phyloP scores from a whole-genome alignment of 2,888 invertebrate species.

The Neocrepidodera transversa region DNA sequence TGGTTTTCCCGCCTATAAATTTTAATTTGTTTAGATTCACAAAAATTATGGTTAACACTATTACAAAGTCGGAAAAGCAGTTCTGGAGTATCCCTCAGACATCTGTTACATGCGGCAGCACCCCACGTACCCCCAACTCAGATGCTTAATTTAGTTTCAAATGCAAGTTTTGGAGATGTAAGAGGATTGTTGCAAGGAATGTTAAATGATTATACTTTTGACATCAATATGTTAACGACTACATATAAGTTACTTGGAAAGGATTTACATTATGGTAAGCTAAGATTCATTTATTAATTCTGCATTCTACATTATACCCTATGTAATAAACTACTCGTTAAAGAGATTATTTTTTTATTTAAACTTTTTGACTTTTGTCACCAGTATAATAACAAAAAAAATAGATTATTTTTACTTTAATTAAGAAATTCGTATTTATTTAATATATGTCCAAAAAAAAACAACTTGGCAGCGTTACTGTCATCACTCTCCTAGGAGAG shows the following conservation, averaged over 20 bases:
- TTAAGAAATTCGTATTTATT: too few species aligned
- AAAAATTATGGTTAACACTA: conserved; percentile 63
- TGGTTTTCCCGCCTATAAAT: too few species aligned
- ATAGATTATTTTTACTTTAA: neutral
- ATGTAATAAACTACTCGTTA: neutral
- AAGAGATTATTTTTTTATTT: neutral
- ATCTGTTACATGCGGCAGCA: conserved; percentile 64
- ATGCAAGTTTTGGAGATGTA: conserved; percentile 69
- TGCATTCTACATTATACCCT: neutral
- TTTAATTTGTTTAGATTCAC: conserved; percentile 53
- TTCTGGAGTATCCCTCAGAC: conserved; percentile 58
- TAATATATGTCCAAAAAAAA: too few species aligned
- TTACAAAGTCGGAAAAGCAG: conserved; percentile 60
- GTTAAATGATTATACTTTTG: conserved; percentile 78
- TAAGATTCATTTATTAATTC: neutral
- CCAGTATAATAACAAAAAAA: neutral
- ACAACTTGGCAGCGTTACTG: too few species aligned
- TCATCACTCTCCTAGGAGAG: too few species aligned
- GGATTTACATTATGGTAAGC: conserved; percentile 69
- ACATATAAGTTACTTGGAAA: conserved; percentile 71
- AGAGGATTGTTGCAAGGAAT: conserved; percentile 70
- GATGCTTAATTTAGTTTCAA: conserved; percentile 67
- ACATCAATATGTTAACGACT: conserved; percentile 74
- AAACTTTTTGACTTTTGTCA: too few species aligned
- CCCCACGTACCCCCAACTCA: conserved; percentile 66